These are phyloP conservation scores for Periphyllus acericola DNA, from an alignment of 2,888 invertebrate genomes.

Conservation along the genomic window DNA sequence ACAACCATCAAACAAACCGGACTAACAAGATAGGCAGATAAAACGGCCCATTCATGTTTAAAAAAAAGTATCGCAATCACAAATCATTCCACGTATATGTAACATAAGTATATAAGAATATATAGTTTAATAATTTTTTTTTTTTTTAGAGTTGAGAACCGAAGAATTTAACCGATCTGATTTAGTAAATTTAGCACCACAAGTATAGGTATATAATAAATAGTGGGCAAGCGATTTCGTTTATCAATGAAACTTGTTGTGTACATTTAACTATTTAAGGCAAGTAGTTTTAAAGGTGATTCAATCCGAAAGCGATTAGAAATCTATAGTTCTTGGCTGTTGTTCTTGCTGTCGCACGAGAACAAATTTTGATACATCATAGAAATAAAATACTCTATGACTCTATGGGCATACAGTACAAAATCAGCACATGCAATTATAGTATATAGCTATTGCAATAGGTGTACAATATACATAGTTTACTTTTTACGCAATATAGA, in stretches of 20 bases:
- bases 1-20: conserved; percentile 48
- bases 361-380: neutral
- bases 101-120: conserved; percentile 5
- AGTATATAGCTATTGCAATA: no score
- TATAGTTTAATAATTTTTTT: conserved; percentile 17
- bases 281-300: conserved; percentile 45
- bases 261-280: conserved; percentile 44
- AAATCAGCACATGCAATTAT: neutral
- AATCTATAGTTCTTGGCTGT: conserved; percentile 12
- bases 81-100: conserved; percentile 17
- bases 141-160: neutral
- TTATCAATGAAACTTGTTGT: conserved; percentile 42
- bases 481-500: no score
- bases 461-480: no score
- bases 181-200: conserved; percentile 24
- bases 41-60: conserved; percentile 23
- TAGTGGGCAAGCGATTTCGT: conserved; percentile 24
- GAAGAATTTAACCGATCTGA: conserved; percentile 19
- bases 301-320: conserved; percentile 51
- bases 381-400: neutral
- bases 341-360: neutral
- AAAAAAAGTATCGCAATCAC: conserved; percentile 4
- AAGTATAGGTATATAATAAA: neutral
- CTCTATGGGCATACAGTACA: no score
- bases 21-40: conserved; percentile 50